phyloP scores from a whole-genome alignment of 1,140 invertebrate species.

The Sminthurinus signatus region DNA sequence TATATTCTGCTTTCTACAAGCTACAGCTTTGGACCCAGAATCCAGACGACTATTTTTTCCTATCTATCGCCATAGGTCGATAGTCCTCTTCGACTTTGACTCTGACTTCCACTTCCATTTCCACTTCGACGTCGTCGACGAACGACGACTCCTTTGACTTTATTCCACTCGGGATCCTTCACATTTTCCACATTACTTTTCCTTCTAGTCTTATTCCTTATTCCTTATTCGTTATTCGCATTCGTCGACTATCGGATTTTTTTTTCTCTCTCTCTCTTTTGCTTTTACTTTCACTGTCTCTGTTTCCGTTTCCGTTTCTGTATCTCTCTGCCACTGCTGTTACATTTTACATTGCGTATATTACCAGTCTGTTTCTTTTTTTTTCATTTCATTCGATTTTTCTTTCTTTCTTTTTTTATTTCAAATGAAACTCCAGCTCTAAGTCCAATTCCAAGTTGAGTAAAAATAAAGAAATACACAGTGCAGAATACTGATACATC shows the following conservation, averaged over 20 bases:
- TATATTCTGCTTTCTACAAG: neutral
- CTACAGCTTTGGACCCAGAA: no score
- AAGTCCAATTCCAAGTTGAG: no score
- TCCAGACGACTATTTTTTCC: no score
- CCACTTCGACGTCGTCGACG: no score
- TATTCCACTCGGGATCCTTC: conserved; percentile 6
- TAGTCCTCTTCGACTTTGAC: no score
- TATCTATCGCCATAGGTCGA: no score
- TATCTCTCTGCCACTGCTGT: neutral
- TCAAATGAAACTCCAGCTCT: no score
- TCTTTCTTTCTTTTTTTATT: no score
- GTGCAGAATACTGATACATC: no score
- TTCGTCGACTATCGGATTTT: neutral
- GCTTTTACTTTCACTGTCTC: neutral
- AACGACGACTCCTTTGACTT: neutral
- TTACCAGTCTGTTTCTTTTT: neutral
- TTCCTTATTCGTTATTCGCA: neutral
- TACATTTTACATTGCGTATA: neutral
- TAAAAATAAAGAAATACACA: no score
- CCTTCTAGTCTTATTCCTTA: neutral
- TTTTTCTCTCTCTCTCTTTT: conserved; percentile 12
- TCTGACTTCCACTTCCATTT: no score
- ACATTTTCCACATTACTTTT: conserved; percentile 7
- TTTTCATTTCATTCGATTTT: no score
- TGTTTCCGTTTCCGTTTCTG: neutral